Base-by-base conservation (phyloP, 37 sponge, comb jelly and placozoan genomes). In the Mnemiopsis leidyi region DNA sequence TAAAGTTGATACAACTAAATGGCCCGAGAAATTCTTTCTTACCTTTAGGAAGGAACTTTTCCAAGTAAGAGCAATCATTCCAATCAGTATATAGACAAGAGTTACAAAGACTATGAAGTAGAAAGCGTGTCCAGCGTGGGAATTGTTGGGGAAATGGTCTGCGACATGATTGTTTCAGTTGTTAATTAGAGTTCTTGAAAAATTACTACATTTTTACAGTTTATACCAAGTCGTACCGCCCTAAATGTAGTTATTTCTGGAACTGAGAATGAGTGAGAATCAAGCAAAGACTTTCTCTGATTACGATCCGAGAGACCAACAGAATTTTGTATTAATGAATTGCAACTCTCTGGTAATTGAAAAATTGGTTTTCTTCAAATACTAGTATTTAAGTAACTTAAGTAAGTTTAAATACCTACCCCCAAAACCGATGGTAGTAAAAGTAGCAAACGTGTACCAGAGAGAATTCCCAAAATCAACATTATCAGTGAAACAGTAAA, bases 391-490 rank as follows among this genome's bases (percentile, higher is more conserved):
- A 48, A 7, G 30, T 29, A n/a, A 71, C 75, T 25, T 71, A 25
- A n/a, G 20, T 71, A 71, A 23, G 30, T 28, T 71, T n/a, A n/a
- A n/a, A n/a, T n/a, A n/a, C n/a, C 36, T 40, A 85, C 90, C 90
- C 39, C 90, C 90, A 33, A 85, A 85, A 39, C 90, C 90, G 23
- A 85, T 85, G 61, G 90, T 85, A 23, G 90, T 85, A 61, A 85
- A 85, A 40, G 90, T 85, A 23, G 90, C 90, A 39, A 85, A 85
- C n/a, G 90, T 85, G 36, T 36, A 85, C 90, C 90, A 85, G 3
- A 85, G 24, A 18, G 61, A 18, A n/a, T 85, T 33, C 29, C 23
- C 23, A 26, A 40, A 85, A 61, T 39, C 35, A 26, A 21, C 29
- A 0, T 85, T 40, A 20, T 16, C 26, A 3, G 23, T n/a, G 16